A percentile compares a stretch with the other conserved stretches of the same genome.
phyloP scores from a whole-genome alignment of 2,113 vertebrate genomes.

The Apteryx owenii region DNA sequence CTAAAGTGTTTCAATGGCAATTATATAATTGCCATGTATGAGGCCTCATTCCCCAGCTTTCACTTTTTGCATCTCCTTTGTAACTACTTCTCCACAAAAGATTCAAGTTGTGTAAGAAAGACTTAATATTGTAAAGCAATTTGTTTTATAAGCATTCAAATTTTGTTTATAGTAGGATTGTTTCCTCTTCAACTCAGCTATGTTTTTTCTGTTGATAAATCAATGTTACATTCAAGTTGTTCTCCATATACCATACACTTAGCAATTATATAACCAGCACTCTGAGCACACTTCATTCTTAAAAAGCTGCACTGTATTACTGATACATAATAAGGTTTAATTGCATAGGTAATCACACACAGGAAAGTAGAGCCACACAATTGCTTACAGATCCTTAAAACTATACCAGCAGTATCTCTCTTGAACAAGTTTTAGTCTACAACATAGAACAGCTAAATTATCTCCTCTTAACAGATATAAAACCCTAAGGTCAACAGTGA shows the following conservation, averaged over 20 bases:
- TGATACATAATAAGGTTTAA: not conserved
- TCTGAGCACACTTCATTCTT: not conserved
- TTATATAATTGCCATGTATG: not conserved
- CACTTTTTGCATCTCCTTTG: not conserved
- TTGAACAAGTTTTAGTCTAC: not conserved
- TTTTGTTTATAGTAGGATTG: not conserved
- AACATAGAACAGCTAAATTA: not conserved
- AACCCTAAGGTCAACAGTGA: not conserved
- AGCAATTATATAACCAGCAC: not conserved
- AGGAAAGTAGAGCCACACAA: not conserved
- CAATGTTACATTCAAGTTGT: not conserved
- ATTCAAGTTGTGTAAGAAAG: not conserved
- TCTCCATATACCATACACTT: not conserved
- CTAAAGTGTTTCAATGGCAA: not conserved
- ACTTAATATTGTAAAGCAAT: not conserved
- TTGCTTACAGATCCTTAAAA: not conserved
- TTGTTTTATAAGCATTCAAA: not conserved
- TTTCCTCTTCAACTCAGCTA: not conserved
- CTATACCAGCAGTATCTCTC: not conserved
- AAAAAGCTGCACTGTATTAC: not conserved
- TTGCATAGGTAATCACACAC: not conserved
- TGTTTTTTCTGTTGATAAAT: not conserved
- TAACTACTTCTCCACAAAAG: not conserved
- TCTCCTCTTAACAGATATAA: not conserved
- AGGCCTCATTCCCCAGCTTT: not conserved